These are phyloP conservation scores for Stichopus horrens DNA, from an alignment of 53 echinoderm and acorn worm genomes.

Conservation along the genomic window DNA sequence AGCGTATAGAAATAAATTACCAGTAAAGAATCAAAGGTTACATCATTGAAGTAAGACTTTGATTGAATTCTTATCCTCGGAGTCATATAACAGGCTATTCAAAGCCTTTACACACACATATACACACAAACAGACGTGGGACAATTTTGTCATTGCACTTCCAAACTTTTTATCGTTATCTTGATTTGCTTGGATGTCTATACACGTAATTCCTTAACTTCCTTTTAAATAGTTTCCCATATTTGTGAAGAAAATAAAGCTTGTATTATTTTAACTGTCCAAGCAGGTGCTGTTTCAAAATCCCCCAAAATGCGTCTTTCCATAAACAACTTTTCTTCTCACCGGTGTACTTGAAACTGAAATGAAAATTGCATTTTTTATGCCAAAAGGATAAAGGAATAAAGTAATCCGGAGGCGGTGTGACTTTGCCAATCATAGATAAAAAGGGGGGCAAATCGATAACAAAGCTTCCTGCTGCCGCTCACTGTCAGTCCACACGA, in stretches of 20 bases:
- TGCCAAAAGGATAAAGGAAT: not conserved
- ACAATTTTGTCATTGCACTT: too few species aligned
- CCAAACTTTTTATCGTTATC: too few species aligned
- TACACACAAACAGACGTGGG: too few species aligned
- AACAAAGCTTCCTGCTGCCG: constrained; percentile 15
- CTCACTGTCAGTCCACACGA: not conserved
- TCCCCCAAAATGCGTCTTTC: not conserved
- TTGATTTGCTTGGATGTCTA: too few species aligned
- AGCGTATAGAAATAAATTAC: too few species aligned
- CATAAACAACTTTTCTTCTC: not conserved
- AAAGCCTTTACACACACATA: too few species aligned
- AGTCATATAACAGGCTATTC: too few species aligned
- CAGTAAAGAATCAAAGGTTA: too few species aligned
- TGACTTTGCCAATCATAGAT: constrained; percentile 12
- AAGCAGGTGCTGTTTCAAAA: not conserved
- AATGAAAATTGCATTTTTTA: constrained; percentile 30
- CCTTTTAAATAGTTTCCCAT: too few species aligned
- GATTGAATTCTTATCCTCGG: too few species aligned
- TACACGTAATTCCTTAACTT: too few species aligned
- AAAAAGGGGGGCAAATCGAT: constrained; percentile 34
- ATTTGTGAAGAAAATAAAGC: not conserved
- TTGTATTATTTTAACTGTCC: constrained; percentile 1
- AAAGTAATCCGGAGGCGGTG: constrained; percentile 23
- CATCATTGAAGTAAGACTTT: too few species aligned
- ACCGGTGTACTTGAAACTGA: not conserved